Base-by-base conservation (phyloP, 2,113 vertebrate species). In the Burhinus bistriatus region DNA sequence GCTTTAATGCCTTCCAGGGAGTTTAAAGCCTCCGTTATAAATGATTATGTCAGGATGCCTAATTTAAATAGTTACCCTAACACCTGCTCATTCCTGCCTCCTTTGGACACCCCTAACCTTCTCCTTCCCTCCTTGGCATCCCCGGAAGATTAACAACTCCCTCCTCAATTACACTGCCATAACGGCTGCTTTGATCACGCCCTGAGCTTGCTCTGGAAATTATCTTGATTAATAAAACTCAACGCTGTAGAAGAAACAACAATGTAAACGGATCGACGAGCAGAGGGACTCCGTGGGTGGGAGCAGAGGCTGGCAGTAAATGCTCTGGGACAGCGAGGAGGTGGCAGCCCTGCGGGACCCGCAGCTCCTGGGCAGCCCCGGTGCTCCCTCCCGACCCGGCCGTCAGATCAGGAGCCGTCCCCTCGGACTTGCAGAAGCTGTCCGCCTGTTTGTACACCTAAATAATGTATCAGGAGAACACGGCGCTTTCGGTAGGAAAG, bases 51-150 rank as follows among this genome's bases (percentile, higher is more conserved):
- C 84, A 91, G 70, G 64, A 76, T 69, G 44, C 77, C 69, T 89
- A 34, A 94, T 96, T 96, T 95, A 76, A 93, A 87, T 85, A 93
- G 95, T 93, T 94, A 96, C 91, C 89, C 84, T 95, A 84, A 82
- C 95, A 97, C 89, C 96, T 96, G 95, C 87, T 93, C 44, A 12
- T 95, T 59, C 70, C 89, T 84, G 78, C 93, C 73, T 51, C 71
- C 66, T 90, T 87, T 52, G 70, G 95, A 68, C 81, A 83, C 84
- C 90, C 81, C 70, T 91, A 69, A 94, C 96, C 95, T 95, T 64
- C 61, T 66, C 72, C 81, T 79, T 93, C 78, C 89, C 87, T 87
- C 65, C 73, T 79, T 40, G 84, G 73, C 78, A 64, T 94, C 73
- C 94, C 84, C 57, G 0, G 52, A 61, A 83, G 93, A 91, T 76